Percentiles rank a stretch among this genome's conserved stretches.
Conservation (phyloP, 2,888 invertebrate genomes). For the Marasmarcha lunaedactyla region DNA sequence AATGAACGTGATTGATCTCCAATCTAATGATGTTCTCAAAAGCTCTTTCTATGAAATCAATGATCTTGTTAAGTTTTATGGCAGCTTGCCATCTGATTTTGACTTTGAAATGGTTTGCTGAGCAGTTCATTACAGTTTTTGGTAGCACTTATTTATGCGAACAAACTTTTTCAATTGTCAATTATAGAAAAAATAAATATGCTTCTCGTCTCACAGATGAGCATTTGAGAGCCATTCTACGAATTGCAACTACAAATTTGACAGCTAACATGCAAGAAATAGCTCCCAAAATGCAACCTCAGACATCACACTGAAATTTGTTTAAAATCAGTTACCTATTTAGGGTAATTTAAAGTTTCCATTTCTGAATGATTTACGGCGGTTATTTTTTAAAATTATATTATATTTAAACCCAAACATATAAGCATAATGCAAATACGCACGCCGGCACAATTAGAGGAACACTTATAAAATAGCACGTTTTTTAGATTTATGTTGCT, state of each 20-base stretch:
- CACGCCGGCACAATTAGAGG: too few relatives aligned
- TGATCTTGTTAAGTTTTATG: neutral
- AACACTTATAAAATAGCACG: too few relatives aligned
- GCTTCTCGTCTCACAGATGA: slow-evolving; percentile 12
- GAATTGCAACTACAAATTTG: slow-evolving; percentile 4
- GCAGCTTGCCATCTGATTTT: slow-evolving; percentile 11
- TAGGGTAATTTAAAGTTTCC: slow-evolving; percentile 4
- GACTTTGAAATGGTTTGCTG: slow-evolving; percentile 11
- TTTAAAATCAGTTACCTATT: too few relatives aligned
- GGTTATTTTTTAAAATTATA: too few relatives aligned
- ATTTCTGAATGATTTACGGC: too few relatives aligned
- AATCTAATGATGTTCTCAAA: slow-evolving; percentile 12
- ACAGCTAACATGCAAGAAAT: slow-evolving; percentile 1
- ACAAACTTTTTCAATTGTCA: slow-evolving; percentile 7
- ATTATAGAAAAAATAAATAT: slow-evolving; percentile 8
- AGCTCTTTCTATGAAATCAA: slow-evolving; percentile 10
- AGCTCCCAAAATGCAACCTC: slow-evolving; percentile 11
- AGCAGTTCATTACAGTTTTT: slow-evolving; percentile 4
- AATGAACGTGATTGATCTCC: slow-evolving; percentile 8
- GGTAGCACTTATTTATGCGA: slow-evolving; percentile 4
- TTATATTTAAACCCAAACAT: too few relatives aligned
- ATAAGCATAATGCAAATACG: too few relatives aligned
- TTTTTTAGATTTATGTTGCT: too few relatives aligned
- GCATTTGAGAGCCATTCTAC: slow-evolving; percentile 13
- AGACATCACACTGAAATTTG: slow-evolving; percentile 10